These are phyloP conservation scores for Chinchilla lanigera DNA, from an alignment of 2,113 vertebrate species.

Conservation along the genomic window DNA sequence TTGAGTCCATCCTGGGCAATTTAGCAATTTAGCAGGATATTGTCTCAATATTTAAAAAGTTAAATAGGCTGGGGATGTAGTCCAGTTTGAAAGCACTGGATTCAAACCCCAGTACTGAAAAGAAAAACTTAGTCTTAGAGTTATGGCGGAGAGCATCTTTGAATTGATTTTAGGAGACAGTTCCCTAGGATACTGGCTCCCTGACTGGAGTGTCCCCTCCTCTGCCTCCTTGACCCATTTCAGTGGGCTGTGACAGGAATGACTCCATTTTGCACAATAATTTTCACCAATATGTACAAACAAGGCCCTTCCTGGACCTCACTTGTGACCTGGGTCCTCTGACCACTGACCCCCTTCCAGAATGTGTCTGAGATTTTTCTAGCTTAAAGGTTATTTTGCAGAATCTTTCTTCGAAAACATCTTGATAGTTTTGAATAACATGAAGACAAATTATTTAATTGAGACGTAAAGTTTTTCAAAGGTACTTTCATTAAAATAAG, in stretches of 20 bases:
- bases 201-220: background rate
- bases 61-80: background rate
- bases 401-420: slow-evolving; percentile 51
- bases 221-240: background rate
- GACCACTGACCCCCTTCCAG: background rate
- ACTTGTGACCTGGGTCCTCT: background rate
- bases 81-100: background rate
- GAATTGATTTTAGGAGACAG: background rate
- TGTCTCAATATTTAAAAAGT: background rate
- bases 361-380: slow-evolving; percentile 72
- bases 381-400: slow-evolving; percentile 63
- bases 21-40: background rate
- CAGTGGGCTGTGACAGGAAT: background rate
- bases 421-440: slow-evolving; percentile 32
- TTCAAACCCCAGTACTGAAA: background rate
- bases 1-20: background rate
- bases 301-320: background rate
- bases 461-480: slow-evolving; percentile 17
- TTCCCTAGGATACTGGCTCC: background rate
- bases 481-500: background rate
- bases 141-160: background rate
- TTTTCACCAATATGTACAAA: background rate
- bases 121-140: background rate
- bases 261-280: background rate
- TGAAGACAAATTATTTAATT: slow-evolving; percentile 46